phyloP scores from a whole-genome alignment of 2,797 vertebrate genomes.

The Paguma larvata region DNA sequence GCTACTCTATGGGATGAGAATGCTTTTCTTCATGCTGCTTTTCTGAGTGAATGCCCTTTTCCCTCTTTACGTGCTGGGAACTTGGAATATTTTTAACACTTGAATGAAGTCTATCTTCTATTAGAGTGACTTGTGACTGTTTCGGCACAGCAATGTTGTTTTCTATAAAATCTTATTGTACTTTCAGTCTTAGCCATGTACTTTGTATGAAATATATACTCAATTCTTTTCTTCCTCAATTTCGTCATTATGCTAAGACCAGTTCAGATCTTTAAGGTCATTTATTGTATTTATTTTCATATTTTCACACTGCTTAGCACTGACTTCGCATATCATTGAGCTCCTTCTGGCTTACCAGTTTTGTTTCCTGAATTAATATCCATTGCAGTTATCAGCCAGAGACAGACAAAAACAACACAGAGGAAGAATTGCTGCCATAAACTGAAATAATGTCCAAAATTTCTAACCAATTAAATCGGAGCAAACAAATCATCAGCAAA shows the following conservation, averaged over 20 bases:
- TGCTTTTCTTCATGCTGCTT: background rate
- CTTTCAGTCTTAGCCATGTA: background rate
- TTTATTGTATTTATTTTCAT: background rate
- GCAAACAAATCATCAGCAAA: background rate
- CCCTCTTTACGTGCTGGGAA: background rate
- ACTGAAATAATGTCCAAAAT: background rate
- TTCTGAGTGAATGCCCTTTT: background rate
- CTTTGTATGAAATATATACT: background rate
- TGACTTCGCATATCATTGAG: background rate
- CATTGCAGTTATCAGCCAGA: background rate
- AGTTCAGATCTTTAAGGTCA: background rate
- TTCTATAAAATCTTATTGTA: background rate
- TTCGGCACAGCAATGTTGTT: background rate
- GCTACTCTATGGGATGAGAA: background rate
- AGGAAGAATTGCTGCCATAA: background rate
- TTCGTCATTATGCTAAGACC: background rate
- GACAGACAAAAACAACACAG: background rate
- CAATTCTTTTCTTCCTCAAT: background rate
- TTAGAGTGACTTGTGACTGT: background rate
- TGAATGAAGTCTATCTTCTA: background rate
- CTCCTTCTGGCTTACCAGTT: background rate
- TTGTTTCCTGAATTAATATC: background rate
- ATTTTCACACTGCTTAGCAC: background rate
- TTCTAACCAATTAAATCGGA: background rate
- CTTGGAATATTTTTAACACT: background rate